Evolutionary conservation across 2,113 vertebrate genomes (phyloP).

Genomic region (Rattus norvegicus): DNA sequence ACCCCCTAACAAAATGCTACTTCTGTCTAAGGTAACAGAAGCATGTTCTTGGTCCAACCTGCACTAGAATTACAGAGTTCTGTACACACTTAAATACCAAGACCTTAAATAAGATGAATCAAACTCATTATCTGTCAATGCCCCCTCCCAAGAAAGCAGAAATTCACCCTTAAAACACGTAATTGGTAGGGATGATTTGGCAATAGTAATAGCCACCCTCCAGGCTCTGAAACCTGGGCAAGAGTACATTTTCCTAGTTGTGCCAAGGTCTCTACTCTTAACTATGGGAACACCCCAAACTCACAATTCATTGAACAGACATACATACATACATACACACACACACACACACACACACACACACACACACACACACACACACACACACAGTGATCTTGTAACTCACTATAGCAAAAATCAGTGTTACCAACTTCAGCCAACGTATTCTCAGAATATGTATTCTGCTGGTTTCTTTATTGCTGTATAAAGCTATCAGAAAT

Average conservation of each 20-base stretch:
- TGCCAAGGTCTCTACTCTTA: background rate
- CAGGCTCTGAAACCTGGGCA: background rate
- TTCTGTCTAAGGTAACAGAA: background rate
- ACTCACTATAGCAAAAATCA: slow-evolving; percentile 21
- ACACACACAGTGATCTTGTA: background rate
- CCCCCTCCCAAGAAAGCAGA: background rate
- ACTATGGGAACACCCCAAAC: slow-evolving; percentile 12
- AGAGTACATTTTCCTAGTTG: background rate
- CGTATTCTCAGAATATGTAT: background rate
- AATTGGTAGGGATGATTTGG: background rate
- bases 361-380: no score
- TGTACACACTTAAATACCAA: slow-evolving; percentile 24
- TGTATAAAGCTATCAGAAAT: slow-evolving; percentile 56
- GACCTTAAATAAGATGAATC: slow-evolving; percentile 14
- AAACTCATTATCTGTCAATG: background rate
- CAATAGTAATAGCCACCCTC: background rate
- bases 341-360: no score
- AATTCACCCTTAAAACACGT: background rate
- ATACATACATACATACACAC: no score
- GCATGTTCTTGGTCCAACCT: background rate
- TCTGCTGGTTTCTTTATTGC: slow-evolving; percentile 14
- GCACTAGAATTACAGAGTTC: background rate
- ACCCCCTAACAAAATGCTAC: background rate
- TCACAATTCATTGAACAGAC: background rate
- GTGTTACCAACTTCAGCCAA: background rate